phyloP scores from a whole-genome alignment of 1,140 invertebrate genomes.

The Sycobia sp. region DNA sequence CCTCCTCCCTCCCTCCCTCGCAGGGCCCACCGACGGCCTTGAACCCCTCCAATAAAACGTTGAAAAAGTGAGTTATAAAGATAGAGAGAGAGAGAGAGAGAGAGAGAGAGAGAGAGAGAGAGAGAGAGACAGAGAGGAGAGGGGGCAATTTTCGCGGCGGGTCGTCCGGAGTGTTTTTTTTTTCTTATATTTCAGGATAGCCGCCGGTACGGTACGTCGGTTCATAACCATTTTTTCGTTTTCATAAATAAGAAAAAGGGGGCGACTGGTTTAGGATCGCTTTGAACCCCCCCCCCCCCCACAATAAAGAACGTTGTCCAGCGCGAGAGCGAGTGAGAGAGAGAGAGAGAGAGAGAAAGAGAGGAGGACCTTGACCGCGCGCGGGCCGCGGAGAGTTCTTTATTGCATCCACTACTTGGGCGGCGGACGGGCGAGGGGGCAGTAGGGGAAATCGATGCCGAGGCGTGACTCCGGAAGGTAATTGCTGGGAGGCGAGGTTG shows the following conservation, averaged over 20 bases:
- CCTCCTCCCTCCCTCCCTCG: too few species aligned
- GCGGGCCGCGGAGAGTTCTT: constrained; percentile 25
- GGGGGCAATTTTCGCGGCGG: constrained; percentile 45
- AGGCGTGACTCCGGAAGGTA: constrained; percentile 21
- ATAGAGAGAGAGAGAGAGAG: too few species aligned
- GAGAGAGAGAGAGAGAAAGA: too few species aligned
- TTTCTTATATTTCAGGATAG: neutral
- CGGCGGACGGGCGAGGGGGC: neutral
- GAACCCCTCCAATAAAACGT: constrained; percentile 45
- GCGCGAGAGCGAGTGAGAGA: too few species aligned
- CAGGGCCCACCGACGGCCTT: constrained; percentile 52
- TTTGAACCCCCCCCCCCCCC: neutral
- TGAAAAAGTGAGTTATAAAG: too few species aligned
- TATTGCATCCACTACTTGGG: constrained; percentile 6
- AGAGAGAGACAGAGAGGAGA: too few species aligned
- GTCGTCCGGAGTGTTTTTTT: constrained; percentile 34
- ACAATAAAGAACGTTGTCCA: neutral
- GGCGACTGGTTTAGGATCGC: too few species aligned
- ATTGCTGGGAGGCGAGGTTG: constrained; percentile 6
- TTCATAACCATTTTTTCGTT: neutral
- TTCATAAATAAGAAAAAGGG: too few species aligned
- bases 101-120: too few species aligned
- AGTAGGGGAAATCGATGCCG: constrained; percentile 7
- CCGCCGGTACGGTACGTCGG: neutral
- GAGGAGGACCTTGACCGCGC: constrained; percentile 18